Base-by-base conservation (phyloP, 2,888 invertebrate genomes). In the Agrochola macilenta region DNA sequence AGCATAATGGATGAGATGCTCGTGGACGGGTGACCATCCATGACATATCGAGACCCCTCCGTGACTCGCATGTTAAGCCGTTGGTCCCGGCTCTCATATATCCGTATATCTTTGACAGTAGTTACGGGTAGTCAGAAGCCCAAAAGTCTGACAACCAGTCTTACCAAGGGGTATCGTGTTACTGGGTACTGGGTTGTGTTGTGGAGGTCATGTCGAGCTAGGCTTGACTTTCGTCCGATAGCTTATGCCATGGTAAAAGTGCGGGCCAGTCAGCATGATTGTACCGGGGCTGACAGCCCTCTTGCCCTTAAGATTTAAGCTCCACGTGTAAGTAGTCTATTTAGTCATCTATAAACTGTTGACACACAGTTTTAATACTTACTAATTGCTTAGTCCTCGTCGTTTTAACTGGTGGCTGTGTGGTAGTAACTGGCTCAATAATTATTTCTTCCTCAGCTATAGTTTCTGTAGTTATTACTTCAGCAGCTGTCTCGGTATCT, bases 311-410 rank as follows among this genome's bases (percentile, higher is more conserved):
- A 43, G n/a, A 14, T 58, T 58, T 58, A 14, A 26, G 26, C 26
- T 58, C 7, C 5, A 5, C 57, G 1, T n/a, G 12, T 12, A 20
- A 52, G 3, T 20, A 43, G 3, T 23, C 5, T 46, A 23, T 30
- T 17, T 17, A 7, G 2, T 52, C 20, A 26, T 30, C 5, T 46
- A 54, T 39, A 0, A 46, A 11, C 9, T 23, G 3, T 52, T 20
- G 3, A 12, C 3, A 30, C 14, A 26, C 35, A 14, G 9, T n/a
- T 26, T 66, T 20, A 12, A n/a, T 64, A 69, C 79, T 80, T 65
- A 80, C 79, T 54, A 52, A 35, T 80, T 82, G 79, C 12, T 7
- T 82, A 54, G 83, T 82, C 54, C 39, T 77, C 14, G 1, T 77
- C 8, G 64, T 80, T 46, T 8, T 66, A 26, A 39, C 8, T 17